A percentile compares a stretch with the other conserved stretches of the same genome.
Conservation (phyloP, 2,797 vertebrate genomes). For the Psittacula derbiana region DNA sequence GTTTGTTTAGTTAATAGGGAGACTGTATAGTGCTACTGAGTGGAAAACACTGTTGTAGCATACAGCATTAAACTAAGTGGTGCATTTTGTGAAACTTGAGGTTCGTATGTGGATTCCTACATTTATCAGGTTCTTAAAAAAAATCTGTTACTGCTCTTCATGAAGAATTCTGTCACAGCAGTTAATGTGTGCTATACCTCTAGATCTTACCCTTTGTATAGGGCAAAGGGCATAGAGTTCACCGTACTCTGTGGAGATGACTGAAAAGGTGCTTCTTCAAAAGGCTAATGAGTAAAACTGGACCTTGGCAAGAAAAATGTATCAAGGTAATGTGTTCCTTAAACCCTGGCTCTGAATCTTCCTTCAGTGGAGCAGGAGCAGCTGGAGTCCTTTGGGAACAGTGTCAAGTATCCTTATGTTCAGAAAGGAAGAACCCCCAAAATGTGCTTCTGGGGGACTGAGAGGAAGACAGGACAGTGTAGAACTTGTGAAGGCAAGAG, state of each 20-base stretch:
- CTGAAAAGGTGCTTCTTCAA: not conserved
- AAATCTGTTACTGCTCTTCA: not conserved
- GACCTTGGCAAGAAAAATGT: not conserved
- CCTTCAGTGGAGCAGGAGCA: not conserved
- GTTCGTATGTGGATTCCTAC: not conserved
- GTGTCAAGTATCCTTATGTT: not conserved
- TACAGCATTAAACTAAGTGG: not conserved
- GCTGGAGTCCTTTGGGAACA: not conserved
- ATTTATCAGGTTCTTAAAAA: not conserved
- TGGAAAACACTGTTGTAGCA: not conserved
- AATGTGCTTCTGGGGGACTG: not conserved
- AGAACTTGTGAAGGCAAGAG: not conserved
- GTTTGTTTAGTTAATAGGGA: slow-evolving; percentile 29
- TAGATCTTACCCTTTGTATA: not conserved
- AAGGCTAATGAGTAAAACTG: not conserved
- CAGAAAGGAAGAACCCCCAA: not conserved
- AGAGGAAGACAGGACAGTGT: accelerated
- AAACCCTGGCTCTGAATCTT: not conserved
- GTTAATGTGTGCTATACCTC: not conserved
- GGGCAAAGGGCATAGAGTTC: not conserved
- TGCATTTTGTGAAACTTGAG: not conserved
- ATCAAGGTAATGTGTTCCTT: not conserved
- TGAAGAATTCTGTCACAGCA: not conserved
- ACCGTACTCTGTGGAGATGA: not conserved
- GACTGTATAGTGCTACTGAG: not conserved